Conservation (phyloP, 2,888 invertebrate genomes). For the Prosapia bicincta region DNA sequence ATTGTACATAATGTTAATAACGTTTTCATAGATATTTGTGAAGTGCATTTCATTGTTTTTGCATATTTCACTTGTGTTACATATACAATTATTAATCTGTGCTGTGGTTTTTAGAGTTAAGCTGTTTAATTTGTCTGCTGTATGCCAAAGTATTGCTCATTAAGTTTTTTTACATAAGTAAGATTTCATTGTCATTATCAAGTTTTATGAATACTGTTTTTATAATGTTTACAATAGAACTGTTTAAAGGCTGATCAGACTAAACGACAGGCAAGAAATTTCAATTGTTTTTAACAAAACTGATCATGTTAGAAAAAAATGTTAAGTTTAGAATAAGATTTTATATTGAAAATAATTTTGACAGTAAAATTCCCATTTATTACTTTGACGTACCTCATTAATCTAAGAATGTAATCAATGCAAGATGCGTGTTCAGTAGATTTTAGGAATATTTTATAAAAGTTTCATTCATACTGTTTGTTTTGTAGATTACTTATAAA, state of each 20-base stretch:
- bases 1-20: neutral
- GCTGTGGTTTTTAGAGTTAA: neutral
- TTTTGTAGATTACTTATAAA: neutral
- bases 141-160: neutral
- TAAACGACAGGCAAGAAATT: too few species aligned
- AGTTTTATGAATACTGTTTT: neutral
- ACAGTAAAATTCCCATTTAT: neutral
- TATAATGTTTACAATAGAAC: neutral
- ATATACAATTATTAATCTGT: neutral
- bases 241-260: neutral
- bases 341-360: neutral
- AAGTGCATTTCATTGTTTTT: conserved; percentile 2
- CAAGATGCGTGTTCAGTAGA: neutral
- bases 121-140: neutral
- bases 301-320: neutral
- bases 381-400: neutral
- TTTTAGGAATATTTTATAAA: neutral
- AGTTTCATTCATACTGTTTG: neutral
- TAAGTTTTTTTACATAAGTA: neutral
- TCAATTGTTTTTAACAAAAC: neutral
- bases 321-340: neutral
- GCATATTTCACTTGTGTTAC: neutral
- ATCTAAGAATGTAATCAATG: neutral
- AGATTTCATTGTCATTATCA: neutral
- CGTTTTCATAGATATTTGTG: neutral